Evolutionary conservation across 1,140 invertebrate genomes (phyloP).

Genomic region (Thereuonema tuberculata): DNA sequence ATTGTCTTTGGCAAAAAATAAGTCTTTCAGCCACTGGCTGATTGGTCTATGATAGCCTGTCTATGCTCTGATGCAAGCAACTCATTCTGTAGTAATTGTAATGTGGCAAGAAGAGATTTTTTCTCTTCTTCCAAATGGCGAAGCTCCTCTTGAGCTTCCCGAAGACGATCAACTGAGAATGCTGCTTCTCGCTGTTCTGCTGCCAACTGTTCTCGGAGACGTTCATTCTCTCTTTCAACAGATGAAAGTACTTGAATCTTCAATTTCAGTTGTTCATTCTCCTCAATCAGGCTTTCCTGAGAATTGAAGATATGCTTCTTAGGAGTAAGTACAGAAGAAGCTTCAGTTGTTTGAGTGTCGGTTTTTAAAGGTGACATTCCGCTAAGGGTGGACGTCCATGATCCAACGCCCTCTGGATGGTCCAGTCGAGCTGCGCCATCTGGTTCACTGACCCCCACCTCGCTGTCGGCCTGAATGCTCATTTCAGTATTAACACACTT

Average conservation of each 20-base stretch:
- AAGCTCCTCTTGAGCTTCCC: slow-evolving; percentile 16
- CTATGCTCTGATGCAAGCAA: slow-evolving; percentile 20
- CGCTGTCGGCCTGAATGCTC: too few relatives aligned
- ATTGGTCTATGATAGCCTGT: too few relatives aligned
- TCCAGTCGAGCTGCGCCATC: too few relatives aligned
- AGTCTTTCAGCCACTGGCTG: too few relatives aligned
- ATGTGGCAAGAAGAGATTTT: slow-evolving; percentile 23
- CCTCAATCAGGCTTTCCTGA: neutral
- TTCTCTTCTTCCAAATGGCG: slow-evolving; percentile 20
- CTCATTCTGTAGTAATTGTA: slow-evolving; percentile 27
- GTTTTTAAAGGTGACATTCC: too few relatives aligned
- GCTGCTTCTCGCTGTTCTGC: neutral
- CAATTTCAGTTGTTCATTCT: neutral
- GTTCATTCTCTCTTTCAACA: slow-evolving; percentile 5
- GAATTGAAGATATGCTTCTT: neutral
- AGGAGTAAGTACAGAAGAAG: neutral
- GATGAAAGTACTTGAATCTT: neutral
- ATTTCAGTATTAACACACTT: too few relatives aligned
- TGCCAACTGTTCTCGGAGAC: neutral
- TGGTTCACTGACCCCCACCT: too few relatives aligned
- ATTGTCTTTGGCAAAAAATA: too few relatives aligned
- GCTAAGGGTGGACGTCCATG: too few relatives aligned
- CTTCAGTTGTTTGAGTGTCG: neutral
- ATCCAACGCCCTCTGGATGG: too few relatives aligned
- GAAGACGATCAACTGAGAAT: slow-evolving; percentile 3